Conservation (phyloP, 2,797 vertebrate genomes). For the Saxicola maurus region DNA sequence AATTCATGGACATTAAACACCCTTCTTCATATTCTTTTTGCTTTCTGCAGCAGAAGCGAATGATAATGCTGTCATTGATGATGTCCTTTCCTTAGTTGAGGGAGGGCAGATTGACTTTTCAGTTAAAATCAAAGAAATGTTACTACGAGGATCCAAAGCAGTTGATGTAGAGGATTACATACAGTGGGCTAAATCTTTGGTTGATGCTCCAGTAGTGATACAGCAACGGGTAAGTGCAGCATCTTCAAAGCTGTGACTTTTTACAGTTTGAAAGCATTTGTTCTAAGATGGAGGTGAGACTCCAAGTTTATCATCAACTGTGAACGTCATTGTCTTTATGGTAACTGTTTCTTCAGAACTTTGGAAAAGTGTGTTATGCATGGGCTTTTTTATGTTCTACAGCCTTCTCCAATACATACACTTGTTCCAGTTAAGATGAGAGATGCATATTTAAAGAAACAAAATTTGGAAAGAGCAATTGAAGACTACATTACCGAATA, state of each 20-base stretch:
- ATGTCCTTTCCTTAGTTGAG: conserved; percentile 78
- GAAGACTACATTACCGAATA: conserved; percentile 83
- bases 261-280: neutral
- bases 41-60: neutral
- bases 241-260: neutral
- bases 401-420: conserved; percentile 82
- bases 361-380: neutral
- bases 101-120: conserved; percentile 77
- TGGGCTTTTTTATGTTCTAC: neutral
- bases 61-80: conserved; percentile 68
- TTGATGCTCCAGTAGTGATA: conserved; percentile 76
- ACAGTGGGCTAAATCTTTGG: conserved; percentile 79
- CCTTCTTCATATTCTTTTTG: neutral
- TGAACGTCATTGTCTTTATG: neutral
- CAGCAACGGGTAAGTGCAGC: conserved; percentile 73
- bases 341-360: neutral
- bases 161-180: conserved; percentile 72
- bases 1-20: neutral
- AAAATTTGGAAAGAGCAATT: conserved; percentile 79
- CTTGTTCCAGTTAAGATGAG: conserved; percentile 80
- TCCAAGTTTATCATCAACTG: neutral
- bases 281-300: neutral
- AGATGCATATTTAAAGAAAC: conserved; percentile 68
- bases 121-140: conserved; percentile 72
- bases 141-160: conserved; percentile 44